phyloP scores from a whole-genome alignment of 2,797 vertebrate genomes.

The Rhincodon typus region DNA sequence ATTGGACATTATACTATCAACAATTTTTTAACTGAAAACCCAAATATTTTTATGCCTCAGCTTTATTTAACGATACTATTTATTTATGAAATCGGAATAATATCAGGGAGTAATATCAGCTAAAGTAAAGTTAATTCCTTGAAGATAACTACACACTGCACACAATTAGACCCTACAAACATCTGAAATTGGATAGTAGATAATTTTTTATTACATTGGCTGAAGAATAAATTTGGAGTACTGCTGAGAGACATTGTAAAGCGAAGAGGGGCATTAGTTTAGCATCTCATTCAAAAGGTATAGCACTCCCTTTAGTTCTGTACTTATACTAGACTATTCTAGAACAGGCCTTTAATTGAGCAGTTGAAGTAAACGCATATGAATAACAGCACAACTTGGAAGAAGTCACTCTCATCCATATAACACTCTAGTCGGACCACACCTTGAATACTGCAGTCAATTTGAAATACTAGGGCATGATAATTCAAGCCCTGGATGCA shows the following conservation, averaged over 20 bases:
- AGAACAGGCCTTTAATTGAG: neutral
- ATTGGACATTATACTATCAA: neutral
- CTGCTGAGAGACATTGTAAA: neutral
- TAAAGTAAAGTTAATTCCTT: neutral
- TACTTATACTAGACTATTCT: neutral
- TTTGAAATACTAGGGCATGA: slow-evolving; percentile 47
- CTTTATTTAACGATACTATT: neutral
- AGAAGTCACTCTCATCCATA: slow-evolving; percentile 52
- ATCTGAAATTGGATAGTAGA: neutral
- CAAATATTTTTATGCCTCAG: neutral
- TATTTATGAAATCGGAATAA: no score
- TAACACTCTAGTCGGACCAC: slow-evolving; percentile 52
- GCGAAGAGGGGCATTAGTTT: neutral
- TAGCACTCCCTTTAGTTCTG: neutral
- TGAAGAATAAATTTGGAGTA: neutral
- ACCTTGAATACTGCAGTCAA: slow-evolving; percentile 54
- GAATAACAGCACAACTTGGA: slow-evolving; percentile 42
- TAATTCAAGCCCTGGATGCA: neutral
- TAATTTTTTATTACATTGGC: no score
- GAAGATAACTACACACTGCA: neutral
- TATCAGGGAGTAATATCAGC: neutral
- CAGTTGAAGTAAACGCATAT: neutral
- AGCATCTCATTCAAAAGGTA: neutral
- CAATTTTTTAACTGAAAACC: neutral
- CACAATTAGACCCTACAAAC: neutral